A percentile compares a stretch with the other conserved stretches of the same genome.
Evolutionary conservation across 2,113 vertebrate species (phyloP).

Genomic region (Nipponia nippon): DNA sequence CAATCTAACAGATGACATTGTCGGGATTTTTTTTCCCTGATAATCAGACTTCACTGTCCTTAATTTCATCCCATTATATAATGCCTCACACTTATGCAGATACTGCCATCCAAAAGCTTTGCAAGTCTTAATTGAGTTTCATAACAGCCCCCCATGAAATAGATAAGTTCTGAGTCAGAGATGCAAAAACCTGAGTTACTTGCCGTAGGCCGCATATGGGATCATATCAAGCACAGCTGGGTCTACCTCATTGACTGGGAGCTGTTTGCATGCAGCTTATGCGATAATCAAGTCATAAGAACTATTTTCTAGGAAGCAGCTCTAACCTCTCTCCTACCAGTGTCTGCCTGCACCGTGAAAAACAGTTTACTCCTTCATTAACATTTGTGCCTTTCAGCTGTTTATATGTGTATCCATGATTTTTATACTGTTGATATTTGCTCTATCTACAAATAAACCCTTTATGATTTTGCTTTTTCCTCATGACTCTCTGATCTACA

Average conservation of each 20-base stretch:
- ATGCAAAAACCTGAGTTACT: not conserved
- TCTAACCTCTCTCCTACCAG: not conserved
- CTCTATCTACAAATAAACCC: not conserved
- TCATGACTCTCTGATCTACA: not conserved
- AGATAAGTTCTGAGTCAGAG: constrained; percentile 36
- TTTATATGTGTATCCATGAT: not conserved
- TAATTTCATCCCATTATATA: constrained; percentile 68
- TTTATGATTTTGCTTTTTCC: not conserved
- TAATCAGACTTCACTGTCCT: constrained; percentile 57
- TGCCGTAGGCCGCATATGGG: not conserved
- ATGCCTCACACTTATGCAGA: not conserved
- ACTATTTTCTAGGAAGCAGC: not conserved
- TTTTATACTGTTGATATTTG: not conserved
- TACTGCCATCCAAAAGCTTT: constrained; percentile 26
- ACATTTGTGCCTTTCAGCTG: not conserved
- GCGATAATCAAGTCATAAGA: not conserved
- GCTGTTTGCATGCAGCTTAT: not conserved
- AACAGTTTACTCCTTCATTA: not conserved
- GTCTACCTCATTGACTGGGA: not conserved
- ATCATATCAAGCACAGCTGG: not conserved
- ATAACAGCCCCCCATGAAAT: not conserved
- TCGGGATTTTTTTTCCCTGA: constrained; percentile 13
- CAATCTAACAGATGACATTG: constrained; percentile 26
- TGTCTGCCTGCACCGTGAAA: not conserved
- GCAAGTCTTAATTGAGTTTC: constrained; percentile 50